Base-by-base conservation (phyloP, 2,113 vertebrate species). In the Hyperopisus bebe region DNA sequence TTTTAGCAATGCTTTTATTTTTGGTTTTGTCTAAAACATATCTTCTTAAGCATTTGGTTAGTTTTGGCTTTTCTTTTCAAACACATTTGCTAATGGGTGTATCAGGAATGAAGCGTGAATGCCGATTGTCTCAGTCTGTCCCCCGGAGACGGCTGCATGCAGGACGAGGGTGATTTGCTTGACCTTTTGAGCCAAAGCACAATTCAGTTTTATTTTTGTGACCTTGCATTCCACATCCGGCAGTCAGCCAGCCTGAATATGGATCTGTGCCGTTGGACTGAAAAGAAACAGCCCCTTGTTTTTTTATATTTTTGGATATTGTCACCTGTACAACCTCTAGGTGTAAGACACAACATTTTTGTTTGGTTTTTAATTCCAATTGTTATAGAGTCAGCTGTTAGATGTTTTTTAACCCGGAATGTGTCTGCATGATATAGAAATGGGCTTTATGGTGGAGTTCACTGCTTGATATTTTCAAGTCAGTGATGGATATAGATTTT, bases 241-340 rank as follows among this genome's bases (percentile, higher is more conserved):
- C 35, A 83, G 11, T 51, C 47, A 51, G 48, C 9, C 27, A 39
- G 70, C 15, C 74, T 53, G 35, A 31, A 39, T 24, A 53, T 62
- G 55, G n/a, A 62, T 47, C 77, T 89, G 50, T 31, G 50, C 35
- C 42, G 7, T 11, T 6, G 53, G 39, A 50, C 89, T 84, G 31
- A 44, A 31, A 55, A 50, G n/a, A 89, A 39, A 46, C 58, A 55
- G 93, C 87, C 91, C 91, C 83, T 92, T 92, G 89, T 92, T 94
- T 93, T 58, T 94, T 92, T 94, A 88, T 92, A 92, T 51, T 88
- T 62, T 48, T 82, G 53, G 92, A 46, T 89, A 51, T 82, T 90
- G 46, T 86, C 90, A 87, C 89, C 87, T 92, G 89, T 86, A 89
- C 13, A 87, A 27, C 13, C 47, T 31, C 88, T 87, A 90, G 88